phyloP scores from a whole-genome alignment of 2,888 invertebrate species.

The Parnassius mnemosyne region DNA sequence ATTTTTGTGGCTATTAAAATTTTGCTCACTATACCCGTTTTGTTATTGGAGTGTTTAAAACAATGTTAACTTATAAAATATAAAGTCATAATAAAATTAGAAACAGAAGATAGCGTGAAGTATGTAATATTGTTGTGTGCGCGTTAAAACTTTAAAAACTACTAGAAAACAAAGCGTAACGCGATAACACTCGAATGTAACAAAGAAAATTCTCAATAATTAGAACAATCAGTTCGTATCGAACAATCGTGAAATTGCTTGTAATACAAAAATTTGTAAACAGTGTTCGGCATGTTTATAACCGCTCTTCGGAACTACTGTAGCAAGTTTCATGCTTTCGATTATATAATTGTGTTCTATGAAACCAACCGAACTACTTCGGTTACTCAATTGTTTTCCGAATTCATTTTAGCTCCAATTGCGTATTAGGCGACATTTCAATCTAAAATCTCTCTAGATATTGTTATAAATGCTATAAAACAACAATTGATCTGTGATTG shows the following conservation, averaged over 20 bases:
- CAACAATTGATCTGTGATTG: too few species aligned
- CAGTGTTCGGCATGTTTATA: slow-evolving; percentile 55
- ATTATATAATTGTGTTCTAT: slow-evolving; percentile 30
- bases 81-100: too few species aligned
- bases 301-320: slow-evolving; percentile 52
- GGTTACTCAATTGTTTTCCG: slow-evolving; percentile 15
- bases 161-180: slow-evolving; percentile 25
- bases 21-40: too few species aligned
- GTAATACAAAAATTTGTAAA: slow-evolving; percentile 73
- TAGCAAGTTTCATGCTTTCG: slow-evolving; percentile 43
- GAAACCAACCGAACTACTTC: slow-evolving; percentile 20
- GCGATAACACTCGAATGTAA: slow-evolving; percentile 41
- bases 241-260: slow-evolving; percentile 55
- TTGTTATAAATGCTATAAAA: too few species aligned
- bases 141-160: neutral
- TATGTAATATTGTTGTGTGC: too few species aligned
- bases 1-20: too few species aligned
- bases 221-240: slow-evolving; percentile 61
- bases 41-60: too few species aligned
- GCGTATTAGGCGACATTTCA: neutral
- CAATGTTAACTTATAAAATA: too few species aligned
- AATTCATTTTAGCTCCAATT: slow-evolving; percentile 10
- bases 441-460: neutral
- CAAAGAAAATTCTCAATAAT: slow-evolving; percentile 59
- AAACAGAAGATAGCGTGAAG: too few species aligned